A percentile compares a stretch with the other conserved stretches of the same genome.
These are phyloP conservation scores for Dichetophora obliterata DNA, from an alignment of 2,888 invertebrate species.

Conservation along the genomic window DNA sequence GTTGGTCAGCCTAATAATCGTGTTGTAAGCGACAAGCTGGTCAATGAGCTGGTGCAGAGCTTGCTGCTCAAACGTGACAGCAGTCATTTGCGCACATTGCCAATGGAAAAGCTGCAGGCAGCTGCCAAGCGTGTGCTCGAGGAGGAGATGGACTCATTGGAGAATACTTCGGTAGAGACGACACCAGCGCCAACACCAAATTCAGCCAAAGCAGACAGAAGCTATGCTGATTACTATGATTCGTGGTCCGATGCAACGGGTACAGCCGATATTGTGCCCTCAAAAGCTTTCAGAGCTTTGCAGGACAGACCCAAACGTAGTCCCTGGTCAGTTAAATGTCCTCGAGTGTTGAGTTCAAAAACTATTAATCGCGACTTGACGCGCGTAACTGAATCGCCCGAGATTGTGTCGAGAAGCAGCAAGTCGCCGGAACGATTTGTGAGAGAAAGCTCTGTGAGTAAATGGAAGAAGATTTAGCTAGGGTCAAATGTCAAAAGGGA, in stretches of 20 bases:
- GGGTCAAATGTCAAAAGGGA: background rate
- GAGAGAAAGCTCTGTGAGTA: conserved; percentile 61
- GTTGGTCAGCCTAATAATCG: conserved; percentile 69
- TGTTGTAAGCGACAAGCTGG: conserved; percentile 71
- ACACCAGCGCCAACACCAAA: conserved; percentile 69
- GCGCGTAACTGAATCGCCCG: conserved; percentile 69
- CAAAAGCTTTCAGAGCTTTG: conserved; percentile 73
- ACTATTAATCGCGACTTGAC: conserved; percentile 72
- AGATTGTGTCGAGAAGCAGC: conserved; percentile 60
- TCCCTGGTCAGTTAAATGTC: conserved; percentile 74
- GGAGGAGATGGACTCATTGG: conserved; percentile 72
- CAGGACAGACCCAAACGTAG: conserved; percentile 70
- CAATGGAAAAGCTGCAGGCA: conserved; percentile 74
- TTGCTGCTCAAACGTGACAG: conserved; percentile 73
- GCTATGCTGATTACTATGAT: conserved; percentile 74
- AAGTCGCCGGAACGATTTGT: conserved; percentile 64
- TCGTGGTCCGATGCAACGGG: conserved; percentile 69
- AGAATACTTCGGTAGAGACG: conserved; percentile 70
- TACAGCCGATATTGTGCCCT: conserved; percentile 72
- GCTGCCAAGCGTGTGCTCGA: conserved; percentile 73
- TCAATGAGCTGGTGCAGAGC: conserved; percentile 74
- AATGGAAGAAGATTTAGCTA: conserved; percentile 62
- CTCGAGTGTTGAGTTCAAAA: conserved; percentile 75
- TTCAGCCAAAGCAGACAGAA: conserved; percentile 67
- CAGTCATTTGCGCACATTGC: conserved; percentile 71